Conservation (phyloP, 30 jellyfish, hydroid and myxozoan genomes). For the Hydractinia echinata region DNA sequence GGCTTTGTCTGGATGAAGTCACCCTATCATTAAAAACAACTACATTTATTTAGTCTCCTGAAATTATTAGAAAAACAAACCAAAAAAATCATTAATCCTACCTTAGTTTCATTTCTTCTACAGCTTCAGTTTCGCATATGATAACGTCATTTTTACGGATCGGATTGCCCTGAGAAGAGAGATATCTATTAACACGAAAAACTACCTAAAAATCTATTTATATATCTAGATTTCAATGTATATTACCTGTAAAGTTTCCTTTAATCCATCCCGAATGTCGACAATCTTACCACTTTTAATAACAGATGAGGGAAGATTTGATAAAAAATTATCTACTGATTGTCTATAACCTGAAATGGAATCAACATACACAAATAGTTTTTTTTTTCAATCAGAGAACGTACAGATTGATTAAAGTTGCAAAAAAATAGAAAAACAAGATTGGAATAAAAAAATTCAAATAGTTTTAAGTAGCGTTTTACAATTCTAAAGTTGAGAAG, state of each 20-base stretch:
- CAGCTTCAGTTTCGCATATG: constrained; percentile 30
- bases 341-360: constrained; percentile 42
- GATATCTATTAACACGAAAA: neutral
- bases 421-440: too few species aligned
- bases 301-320: constrained; percentile 56
- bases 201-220: neutral
- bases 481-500: too few species aligned
- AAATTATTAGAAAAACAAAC: too few species aligned
- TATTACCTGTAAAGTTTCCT: constrained; percentile 52
- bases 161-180: neutral
- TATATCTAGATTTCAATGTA: neutral
- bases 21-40: too few species aligned
- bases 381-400: neutral
- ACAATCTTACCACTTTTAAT: constrained; percentile 58
- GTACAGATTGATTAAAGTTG: too few species aligned
- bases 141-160: neutral
- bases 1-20: neutral
- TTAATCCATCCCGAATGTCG: constrained; percentile 53
- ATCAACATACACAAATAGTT: neutral
- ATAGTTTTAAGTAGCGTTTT: too few species aligned
- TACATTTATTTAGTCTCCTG: too few species aligned
- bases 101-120: constrained; percentile 20
- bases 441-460: too few species aligned
- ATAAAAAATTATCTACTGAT: constrained; percentile 61
- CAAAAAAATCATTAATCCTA: neutral